A percentile compares a stretch with the other conserved stretches of the same genome.
These are phyloP conservation scores for Lagopus muta DNA, from an alignment of 2,113 vertebrate genomes.

Conservation along the genomic window DNA sequence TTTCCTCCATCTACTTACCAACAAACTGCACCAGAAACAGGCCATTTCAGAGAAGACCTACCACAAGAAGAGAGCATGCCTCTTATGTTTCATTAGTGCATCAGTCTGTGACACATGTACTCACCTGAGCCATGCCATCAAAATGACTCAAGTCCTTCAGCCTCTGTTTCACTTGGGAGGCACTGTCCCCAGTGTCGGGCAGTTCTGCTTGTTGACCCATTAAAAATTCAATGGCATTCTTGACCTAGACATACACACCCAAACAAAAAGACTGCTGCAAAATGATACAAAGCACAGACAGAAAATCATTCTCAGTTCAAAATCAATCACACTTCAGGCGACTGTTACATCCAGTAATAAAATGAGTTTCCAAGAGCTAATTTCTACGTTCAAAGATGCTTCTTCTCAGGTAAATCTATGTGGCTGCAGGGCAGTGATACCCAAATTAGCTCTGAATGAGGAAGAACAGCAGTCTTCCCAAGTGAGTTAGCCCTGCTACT, in stretches of 20 bases:
- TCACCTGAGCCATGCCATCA: conserved; percentile 87
- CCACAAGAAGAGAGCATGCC: neutral
- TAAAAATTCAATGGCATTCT: conserved; percentile 84
- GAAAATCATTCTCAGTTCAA: neutral
- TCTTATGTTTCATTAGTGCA: neutral
- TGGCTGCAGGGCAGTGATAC: neutral
- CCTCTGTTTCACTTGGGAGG: conserved; percentile 84
- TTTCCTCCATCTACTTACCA: neutral
- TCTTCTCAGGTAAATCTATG: neutral
- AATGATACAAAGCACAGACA: conserved; percentile 34
- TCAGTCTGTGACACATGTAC: neutral
- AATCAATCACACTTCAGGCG: conserved; percentile 4
- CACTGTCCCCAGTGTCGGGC: conserved; percentile 76
- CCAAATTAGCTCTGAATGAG: conserved; percentile 24
- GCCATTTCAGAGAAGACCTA: neutral
- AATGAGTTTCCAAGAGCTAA: neutral
- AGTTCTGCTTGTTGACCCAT: conserved; percentile 84
- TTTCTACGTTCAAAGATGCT: neutral
- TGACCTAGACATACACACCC: conserved; percentile 80
- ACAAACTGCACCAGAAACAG: neutral
- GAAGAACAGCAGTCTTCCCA: neutral
- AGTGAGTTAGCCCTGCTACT: neutral
- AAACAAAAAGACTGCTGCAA: conserved; percentile 24
- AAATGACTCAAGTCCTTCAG: conserved; percentile 84
- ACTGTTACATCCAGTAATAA: neutral